A percentile compares a stretch with the other conserved stretches of the same genome.
These are phyloP conservation scores for Diogma glabrata DNA, from an alignment of 2,888 invertebrate genomes.

Conservation along the genomic window DNA sequence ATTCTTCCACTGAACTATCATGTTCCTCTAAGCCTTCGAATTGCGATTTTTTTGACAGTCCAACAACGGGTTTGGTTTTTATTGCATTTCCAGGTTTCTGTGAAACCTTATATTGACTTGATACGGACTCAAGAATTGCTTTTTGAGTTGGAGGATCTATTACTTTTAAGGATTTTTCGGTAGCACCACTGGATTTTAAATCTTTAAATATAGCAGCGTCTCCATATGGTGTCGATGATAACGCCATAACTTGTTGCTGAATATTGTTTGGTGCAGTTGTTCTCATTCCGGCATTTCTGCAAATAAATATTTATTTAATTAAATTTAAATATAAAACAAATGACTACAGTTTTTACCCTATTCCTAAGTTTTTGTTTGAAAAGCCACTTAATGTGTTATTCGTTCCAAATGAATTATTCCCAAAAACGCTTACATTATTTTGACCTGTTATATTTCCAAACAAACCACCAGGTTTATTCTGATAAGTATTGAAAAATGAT, in stretches of 20 bases:
- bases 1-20: constrained; percentile 50
- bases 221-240: constrained; percentile 75
- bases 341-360: too few species aligned
- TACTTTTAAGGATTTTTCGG: constrained; percentile 57
- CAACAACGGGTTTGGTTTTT: constrained; percentile 35
- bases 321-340: too few species aligned
- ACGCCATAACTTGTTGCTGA: constrained; percentile 61
- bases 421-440: constrained; percentile 38
- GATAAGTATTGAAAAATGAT: constrained; percentile 39
- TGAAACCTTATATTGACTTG: constrained; percentile 45
- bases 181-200: constrained; percentile 40
- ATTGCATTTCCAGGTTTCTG: constrained; percentile 43
- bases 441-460: constrained; percentile 40
- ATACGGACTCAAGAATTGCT: constrained; percentile 42
- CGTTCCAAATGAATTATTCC: constrained; percentile 26
- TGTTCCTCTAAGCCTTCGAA: constrained; percentile 83
- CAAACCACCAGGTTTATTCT: constrained; percentile 39
- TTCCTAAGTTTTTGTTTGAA: constrained; percentile 3
- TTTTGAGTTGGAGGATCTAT: constrained; percentile 62
- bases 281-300: background rate
- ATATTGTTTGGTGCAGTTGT: constrained; percentile 26
- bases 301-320: too few species aligned
- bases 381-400: constrained; percentile 23
- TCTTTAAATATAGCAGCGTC: constrained; percentile 77
- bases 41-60: constrained; percentile 48